Conservation (phyloP, 2,797 vertebrate species). For the Dendrocincla fuliginosa region DNA sequence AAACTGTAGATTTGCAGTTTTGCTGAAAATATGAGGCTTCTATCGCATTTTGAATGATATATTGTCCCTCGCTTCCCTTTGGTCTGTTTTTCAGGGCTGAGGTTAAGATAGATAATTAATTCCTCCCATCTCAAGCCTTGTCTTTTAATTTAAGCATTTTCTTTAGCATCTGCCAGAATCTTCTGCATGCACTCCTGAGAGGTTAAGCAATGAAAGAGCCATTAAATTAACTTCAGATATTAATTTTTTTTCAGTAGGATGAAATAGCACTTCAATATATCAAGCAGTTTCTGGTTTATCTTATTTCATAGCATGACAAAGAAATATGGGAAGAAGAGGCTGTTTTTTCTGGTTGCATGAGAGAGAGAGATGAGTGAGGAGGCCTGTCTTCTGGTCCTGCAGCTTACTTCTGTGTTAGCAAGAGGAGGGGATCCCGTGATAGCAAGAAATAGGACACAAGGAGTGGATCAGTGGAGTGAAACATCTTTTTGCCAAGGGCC, state of each 20-base stretch:
- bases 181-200: background rate
- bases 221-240: background rate
- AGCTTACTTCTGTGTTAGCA: background rate
- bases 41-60: background rate
- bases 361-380: background rate
- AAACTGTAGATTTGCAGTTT: conserved; percentile 4
- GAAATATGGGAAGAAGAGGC: background rate
- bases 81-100: background rate
- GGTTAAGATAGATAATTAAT: conserved; percentile 20
- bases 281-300: background rate
- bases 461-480: background rate
- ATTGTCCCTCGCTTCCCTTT: background rate
- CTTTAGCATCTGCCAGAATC: conserved; percentile 2
- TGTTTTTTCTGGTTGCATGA: background rate
- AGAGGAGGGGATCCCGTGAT: background rate
- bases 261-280: background rate
- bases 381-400: background rate
- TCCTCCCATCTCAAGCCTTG: background rate
- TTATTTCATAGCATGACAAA: background rate
- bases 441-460: background rate
- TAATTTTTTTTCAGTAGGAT: background rate
- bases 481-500: background rate
- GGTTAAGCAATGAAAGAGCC: background rate
- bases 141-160: conserved; percentile 34
- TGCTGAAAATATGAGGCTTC: conserved; percentile 5